Base-by-base conservation (phyloP, 2,888 invertebrate genomes). In the Cartodere bifasciata region DNA sequence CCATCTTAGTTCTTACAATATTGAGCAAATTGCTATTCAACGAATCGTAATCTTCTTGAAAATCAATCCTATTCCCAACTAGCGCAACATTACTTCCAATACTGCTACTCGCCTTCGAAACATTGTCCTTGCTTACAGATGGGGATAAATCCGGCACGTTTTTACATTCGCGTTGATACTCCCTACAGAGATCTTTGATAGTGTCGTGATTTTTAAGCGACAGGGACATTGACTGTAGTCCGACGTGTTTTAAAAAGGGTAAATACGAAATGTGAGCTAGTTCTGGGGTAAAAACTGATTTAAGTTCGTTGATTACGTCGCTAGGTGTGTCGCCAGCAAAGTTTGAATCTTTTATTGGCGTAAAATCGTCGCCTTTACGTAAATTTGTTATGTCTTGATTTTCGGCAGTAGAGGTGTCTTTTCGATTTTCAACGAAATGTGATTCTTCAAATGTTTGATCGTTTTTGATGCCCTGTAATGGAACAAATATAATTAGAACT, bases 21-120 rank as follows among this genome's bases (percentile, higher is more conserved):
- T 70, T 72, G 27, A 77, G 63, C 16, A 75, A 67, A 42, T 63
- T 56, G 1, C 50, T 44, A 10, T 58, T 52, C 15, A 53, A 53
- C 29, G 62, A 58, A 17, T 58, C 56, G 9, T 61, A 64, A 37
- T 41, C 41, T 40, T 56, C 54, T 42, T 70, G 69, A 25, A 91
- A 72, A 48, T 88, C 84, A 38, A 92, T 84, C 47, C 88, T 68
- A 58, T 92, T 92, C 13, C 91, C 90, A 16, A 86, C 73, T 4
- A 90, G 63, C 3, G 83, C 75, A 3, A 83, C 75, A 50, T 79
- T 85, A 34, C 83, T 83, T 1, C 87, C 87, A 55, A 88, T 82
- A 46, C 80, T 83, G 34, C 65, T 65, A 22, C 62, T 61, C 16
- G 14, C 24, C 5, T 13, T 7, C 3, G 5, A 25, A 3, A 28